Base-by-base conservation (phyloP, 2,888 invertebrate genomes). In the Acheta domesticus region DNA sequence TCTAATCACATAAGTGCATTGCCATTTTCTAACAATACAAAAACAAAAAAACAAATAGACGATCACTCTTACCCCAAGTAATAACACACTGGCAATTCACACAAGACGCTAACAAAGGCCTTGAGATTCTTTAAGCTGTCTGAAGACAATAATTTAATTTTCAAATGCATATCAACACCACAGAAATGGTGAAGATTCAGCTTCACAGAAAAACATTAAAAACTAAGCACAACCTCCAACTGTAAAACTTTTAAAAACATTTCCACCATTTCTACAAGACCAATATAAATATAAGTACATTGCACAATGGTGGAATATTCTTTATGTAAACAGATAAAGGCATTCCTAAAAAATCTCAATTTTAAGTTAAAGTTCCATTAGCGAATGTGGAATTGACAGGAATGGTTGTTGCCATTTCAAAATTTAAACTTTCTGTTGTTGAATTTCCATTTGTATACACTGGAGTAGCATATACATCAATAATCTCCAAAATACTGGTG, bases 401-500 rank as follows among this genome's bases (percentile, higher is more conserved):
- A 62, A 8, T n/a, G n/a, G 16, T 19, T 62, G 62, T 62, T 19
- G 62, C 12, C 3, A n/a, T 62, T 4, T 62, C 62, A 12, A 62
- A 62, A n/a, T 16, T 8, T 14, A 19, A 62, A 62, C n/a, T n/a
- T 19, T 62, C 62, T 62, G 62, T 62, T 19, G 62, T 19, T 19
- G n/a, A n/a, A 62, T 62, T 36, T 16, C 20, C 14, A 36, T 12
- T 48, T 78, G 79, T 0, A 8, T 62, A 19, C n/a, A n/a, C n/a
- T 62, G 62, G 14, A 19, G 62, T n/a, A 62, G 79, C 36, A 76
- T 87, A 88, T 20, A 86, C 81, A 75, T 82, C 81, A 12, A 91
- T 84, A 83, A 94, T 93, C 49, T 92, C 91, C 79, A 87, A 84
- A 11, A 93, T 86, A 75, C 93, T 91, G 21, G 90, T 90, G 83